Conservation (phyloP, 2,888 invertebrate genomes). For the Drosophila kanekoi region DNA sequence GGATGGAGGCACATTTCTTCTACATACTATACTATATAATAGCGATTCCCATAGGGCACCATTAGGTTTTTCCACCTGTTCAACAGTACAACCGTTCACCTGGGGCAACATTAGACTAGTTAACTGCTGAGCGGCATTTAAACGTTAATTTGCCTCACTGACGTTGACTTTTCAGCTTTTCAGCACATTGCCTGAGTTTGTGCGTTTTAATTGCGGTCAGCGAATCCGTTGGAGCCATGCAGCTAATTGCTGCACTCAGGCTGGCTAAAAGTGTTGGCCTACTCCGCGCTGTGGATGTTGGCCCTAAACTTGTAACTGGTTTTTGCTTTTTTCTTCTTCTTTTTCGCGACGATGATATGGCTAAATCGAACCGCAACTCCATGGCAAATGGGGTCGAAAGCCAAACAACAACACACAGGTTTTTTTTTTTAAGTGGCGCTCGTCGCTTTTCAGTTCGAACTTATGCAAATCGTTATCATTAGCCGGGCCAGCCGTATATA, state of each 20-base stretch:
- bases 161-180: slow-evolving; percentile 58
- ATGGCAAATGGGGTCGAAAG: slow-evolving; percentile 53
- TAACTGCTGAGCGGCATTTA: slow-evolving; percentile 68
- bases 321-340: slow-evolving; percentile 18
- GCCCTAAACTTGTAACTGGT: slow-evolving; percentile 61
- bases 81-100: slow-evolving; percentile 31
- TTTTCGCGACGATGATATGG: slow-evolving; percentile 36
- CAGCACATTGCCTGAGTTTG: slow-evolving; percentile 51
- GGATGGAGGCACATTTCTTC: slow-evolving; percentile 41
- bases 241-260: slow-evolving; percentile 47
- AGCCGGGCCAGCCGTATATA: slow-evolving; percentile 14
- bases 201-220: slow-evolving; percentile 65
- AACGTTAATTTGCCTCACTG: slow-evolving; percentile 67
- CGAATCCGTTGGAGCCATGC: slow-evolving; percentile 47
- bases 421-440: slow-evolving; percentile 39
- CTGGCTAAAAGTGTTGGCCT: slow-evolving; percentile 46
- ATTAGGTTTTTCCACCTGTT: slow-evolving; percentile 48
- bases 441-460: slow-evolving; percentile 20
- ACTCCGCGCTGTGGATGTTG: slow-evolving; percentile 37
- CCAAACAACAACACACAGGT: slow-evolving; percentile 18
- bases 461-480: slow-evolving; percentile 61
- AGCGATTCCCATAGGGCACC: slow-evolving; percentile 33
- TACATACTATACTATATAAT: too few species aligned
- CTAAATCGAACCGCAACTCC: slow-evolving; percentile 40
- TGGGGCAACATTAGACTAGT: slow-evolving; percentile 11